Conservation (phyloP, 1,140 invertebrate genomes). For the Zaprionus ornatus region DNA sequence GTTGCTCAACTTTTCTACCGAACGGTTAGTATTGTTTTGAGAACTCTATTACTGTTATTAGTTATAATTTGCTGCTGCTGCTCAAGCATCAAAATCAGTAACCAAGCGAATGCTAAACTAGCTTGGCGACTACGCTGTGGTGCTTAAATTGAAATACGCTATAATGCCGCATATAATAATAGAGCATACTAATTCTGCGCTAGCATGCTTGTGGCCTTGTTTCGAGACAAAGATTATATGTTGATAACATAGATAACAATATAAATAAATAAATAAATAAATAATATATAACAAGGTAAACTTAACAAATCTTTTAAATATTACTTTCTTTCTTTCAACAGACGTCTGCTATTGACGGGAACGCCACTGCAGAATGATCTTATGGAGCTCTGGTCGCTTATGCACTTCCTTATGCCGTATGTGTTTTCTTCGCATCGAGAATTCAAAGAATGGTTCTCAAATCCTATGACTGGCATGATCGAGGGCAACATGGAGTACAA, state of each 20-base stretch:
- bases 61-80: background rate
- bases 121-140: conserved; percentile 80
- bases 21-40: conserved; percentile 87
- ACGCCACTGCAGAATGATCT: conserved; percentile 99
- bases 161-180: conserved; percentile 66
- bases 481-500: conserved; percentile 98
- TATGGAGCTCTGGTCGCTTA: conserved; percentile 99
- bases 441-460: conserved; percentile 99
- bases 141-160: conserved; percentile 72
- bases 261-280: too few relatives aligned
- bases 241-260: background rate
- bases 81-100: conserved; percentile 79
- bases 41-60: background rate
- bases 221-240: conserved; percentile 51
- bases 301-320: conserved; percentile 18
- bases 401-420: conserved; percentile 99
- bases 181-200: conserved; percentile 65
- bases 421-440: conserved; percentile 99
- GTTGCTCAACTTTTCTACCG: conserved; percentile 97
- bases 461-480: conserved; percentile 99
- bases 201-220: conserved; percentile 77
- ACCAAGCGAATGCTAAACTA: conserved; percentile 74
- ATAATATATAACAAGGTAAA: too few relatives aligned
- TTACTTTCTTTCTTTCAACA: conserved; percentile 79
- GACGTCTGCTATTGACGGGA: conserved; percentile 97